Conservation (phyloP, 2,888 invertebrate genomes). For the Euclidia mi region DNA sequence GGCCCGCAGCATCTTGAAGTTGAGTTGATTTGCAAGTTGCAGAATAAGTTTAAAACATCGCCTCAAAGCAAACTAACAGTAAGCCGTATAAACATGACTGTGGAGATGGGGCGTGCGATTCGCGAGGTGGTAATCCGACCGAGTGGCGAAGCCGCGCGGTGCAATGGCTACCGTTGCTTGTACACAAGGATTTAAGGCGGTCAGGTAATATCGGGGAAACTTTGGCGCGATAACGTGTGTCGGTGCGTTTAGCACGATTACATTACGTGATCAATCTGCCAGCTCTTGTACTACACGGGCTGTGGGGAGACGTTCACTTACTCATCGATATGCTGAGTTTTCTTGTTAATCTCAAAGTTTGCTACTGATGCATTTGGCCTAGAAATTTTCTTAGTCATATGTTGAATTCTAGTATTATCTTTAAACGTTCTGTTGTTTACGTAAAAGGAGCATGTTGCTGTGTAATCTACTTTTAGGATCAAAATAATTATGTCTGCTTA, state of each 20-base stretch:
- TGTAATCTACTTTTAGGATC: too few species aligned
- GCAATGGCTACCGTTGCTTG: neutral
- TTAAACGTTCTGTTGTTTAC: too few species aligned
- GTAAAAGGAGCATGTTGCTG: too few species aligned
- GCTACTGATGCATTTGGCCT: too few species aligned
- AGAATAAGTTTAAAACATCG: constrained; percentile 17
- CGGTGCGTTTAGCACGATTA: constrained; percentile 9
- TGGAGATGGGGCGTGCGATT: constrained; percentile 10
- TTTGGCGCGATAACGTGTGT: constrained; percentile 16
- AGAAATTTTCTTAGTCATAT: too few species aligned
- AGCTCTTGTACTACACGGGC: neutral
- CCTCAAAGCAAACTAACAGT: constrained; percentile 14
- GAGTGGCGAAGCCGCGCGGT: neutral
- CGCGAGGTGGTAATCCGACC: too few species aligned
- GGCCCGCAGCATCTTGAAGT: too few species aligned
- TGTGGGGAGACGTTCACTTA: neutral
- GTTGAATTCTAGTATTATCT: too few species aligned
- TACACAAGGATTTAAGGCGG: neutral
- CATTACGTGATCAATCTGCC: neutral
- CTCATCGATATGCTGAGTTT: neutral
- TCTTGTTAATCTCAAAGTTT: too few species aligned
- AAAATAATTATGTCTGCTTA: too few species aligned
- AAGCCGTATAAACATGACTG: constrained; percentile 5
- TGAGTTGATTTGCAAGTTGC: constrained; percentile 15
- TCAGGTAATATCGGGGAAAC: constrained; percentile 7